Evolutionary conservation across 1,140 invertebrate species (phyloP).

Genomic region (Ostrea denselamellosa): DNA sequence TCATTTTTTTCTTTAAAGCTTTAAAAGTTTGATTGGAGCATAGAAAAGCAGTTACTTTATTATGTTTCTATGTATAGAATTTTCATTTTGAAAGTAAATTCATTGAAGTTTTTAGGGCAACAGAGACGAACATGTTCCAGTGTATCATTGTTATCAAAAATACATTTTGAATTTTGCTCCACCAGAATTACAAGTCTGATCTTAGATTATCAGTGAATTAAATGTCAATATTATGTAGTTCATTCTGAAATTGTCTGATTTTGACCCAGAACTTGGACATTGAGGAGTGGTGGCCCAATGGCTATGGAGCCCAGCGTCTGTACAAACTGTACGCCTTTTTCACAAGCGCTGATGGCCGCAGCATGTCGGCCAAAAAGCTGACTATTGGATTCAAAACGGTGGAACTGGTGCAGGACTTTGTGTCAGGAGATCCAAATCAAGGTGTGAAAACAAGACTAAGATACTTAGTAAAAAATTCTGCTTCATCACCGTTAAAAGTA

Average conservation of each 20-base stretch:
- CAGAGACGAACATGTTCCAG: too few relatives aligned
- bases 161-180: too few relatives aligned
- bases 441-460: conserved; percentile 48
- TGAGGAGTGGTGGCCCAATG: conserved; percentile 95
- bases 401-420: conserved; percentile 82
- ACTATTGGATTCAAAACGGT: conserved; percentile 93
- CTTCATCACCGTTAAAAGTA: too few relatives aligned
- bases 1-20: too few relatives aligned
- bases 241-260: not conserved
- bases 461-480: not conserved
- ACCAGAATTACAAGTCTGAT: too few relatives aligned
- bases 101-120: too few relatives aligned
- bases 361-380: conserved; percentile 76
- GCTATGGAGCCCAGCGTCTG: conserved; percentile 89
- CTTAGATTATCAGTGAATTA: too few relatives aligned
- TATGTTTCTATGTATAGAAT: too few relatives aligned
- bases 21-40: too few relatives aligned
- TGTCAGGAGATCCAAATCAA: conserved; percentile 62
- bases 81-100: too few relatives aligned
- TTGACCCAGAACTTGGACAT: conserved; percentile 52
- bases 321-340: conserved; percentile 85
- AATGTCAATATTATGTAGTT: not conserved
- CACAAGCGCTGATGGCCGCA: conserved; percentile 69
- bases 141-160: too few relatives aligned
- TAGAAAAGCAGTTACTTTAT: too few relatives aligned